Percentiles rank a stretch among this genome's conserved stretches.
phyloP scores from a whole-genome alignment of 2,888 invertebrate genomes.

The Ernsta delagoae region DNA sequence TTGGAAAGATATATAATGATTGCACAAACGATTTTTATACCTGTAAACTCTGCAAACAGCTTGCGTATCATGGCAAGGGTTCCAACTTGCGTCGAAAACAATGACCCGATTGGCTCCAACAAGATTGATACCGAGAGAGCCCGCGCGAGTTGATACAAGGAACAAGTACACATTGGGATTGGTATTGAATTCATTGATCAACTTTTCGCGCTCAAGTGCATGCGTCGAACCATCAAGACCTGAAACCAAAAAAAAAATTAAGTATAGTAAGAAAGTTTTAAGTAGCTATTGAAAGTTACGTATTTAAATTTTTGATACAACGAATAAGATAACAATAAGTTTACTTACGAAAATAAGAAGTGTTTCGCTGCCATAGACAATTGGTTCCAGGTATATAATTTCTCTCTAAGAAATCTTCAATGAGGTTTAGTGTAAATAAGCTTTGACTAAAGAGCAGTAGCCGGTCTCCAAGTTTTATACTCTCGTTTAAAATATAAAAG shows the following conservation, averaged over 20 bases:
- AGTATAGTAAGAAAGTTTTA: no score
- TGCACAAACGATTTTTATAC: conserved; percentile 46
- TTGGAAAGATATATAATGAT: no score
- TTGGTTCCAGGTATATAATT: conserved; percentile 88
- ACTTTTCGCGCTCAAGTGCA: conserved; percentile 96
- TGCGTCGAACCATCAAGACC: conserved; percentile 98
- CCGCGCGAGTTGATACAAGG: conserved; percentile 98
- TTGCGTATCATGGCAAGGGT: conserved; percentile 99
- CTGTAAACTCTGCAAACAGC: conserved; percentile 98
- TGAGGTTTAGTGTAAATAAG: conserved; percentile 96
- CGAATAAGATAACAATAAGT: no score
- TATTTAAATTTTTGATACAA: neutral
- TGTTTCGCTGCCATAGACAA: conserved; percentile 93
- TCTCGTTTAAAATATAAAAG: conserved; percentile 95
- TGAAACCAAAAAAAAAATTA: conserved; percentile 52
- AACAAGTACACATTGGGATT: conserved; percentile 95
- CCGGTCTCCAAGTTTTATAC: conserved; percentile 94
- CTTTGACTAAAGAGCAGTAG: conserved; percentile 98
- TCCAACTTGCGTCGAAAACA: conserved; percentile 99
- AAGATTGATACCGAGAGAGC: conserved; percentile 98
- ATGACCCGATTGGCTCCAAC: conserved; percentile 99
- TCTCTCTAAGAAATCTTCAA: conserved; percentile 95
- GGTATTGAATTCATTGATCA: conserved; percentile 98
- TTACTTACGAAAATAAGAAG: conserved; percentile 95
- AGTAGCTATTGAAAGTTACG: no score